Evolutionary conservation across 2,888 invertebrate species (phyloP).

Genomic region (Caenorhabditis virilis): DNA sequence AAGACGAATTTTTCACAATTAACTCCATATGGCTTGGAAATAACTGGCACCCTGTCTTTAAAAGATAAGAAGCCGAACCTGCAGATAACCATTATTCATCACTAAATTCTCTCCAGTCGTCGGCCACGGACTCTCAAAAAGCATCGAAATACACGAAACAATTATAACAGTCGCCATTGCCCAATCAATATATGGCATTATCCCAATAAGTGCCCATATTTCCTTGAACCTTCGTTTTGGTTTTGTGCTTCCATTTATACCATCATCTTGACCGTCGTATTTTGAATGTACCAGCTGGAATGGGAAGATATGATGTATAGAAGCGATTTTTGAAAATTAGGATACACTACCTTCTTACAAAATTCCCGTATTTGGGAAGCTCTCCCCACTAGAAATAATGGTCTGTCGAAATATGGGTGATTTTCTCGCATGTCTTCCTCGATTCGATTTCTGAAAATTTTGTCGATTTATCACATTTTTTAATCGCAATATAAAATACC

Average conservation of each 20-base stretch:
- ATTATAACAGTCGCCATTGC: slow-evolving; percentile 98
- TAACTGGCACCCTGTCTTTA: no score
- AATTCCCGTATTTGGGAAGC: slow-evolving; percentile 82
- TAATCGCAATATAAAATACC: slow-evolving; percentile 69
- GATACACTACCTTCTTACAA: slow-evolving; percentile 80
- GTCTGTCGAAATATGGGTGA: slow-evolving; percentile 98
- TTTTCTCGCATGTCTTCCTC: slow-evolving; percentile 96
- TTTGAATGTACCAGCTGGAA: slow-evolving; percentile 81
- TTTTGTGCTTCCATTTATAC: slow-evolving; percentile 47
- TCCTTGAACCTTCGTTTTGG: slow-evolving; percentile 60
- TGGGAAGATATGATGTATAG: no score
- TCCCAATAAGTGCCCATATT: slow-evolving; percentile 84
- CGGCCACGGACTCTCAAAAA: slow-evolving; percentile 90
- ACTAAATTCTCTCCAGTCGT: slow-evolving; percentile 74
- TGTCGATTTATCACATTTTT: not conserved
- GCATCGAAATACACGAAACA: slow-evolving; percentile 95
- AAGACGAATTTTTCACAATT: no score
- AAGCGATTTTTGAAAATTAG: no score
- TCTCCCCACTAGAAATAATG: slow-evolving; percentile 90
- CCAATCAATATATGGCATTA: slow-evolving; percentile 99
- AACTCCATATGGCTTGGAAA: no score
- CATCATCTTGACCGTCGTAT: slow-evolving; percentile 81
- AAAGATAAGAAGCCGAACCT: no score
- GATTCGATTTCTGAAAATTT: slow-evolving; percentile 70
- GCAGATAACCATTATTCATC: slow-evolving; percentile 89